Base-by-base conservation (phyloP, 2,113 vertebrate genomes). In the Atherinomorus stipes region DNA sequence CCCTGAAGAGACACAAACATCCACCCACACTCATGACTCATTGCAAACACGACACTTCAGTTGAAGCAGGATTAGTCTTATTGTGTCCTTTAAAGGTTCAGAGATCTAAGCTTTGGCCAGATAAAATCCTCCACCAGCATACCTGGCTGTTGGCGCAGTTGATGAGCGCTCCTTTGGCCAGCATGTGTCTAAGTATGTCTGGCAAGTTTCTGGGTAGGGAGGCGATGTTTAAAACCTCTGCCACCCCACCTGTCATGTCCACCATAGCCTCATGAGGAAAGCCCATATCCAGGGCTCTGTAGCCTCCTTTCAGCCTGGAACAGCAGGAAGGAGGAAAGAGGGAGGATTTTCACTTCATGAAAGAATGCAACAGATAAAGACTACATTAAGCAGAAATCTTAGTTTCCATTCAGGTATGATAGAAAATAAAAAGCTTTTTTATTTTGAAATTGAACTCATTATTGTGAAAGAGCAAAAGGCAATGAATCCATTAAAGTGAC, bases 221-320 rank as follows among this genome's bases (percentile, higher is more conserved):
- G 7, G 38, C 5, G 6, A 92, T 26, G 3, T 5, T 64, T 13
- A 93, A 22, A 2, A 88, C 90, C 75, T 95, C 93, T 0, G 93
- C 61, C 49, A 94, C 71, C 0, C 94, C 93, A 0, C 94, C 94
- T 0, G 93, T 95, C 92, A 95, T 93, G 45, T 95, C 94, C 3
- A 93, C 91, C 93, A 95, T 92, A 31, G 94, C 94, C 76, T 95
- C 94, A 0, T 94, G 93, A 57, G 94, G 92, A 56, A 82, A 92
- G 34, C 94, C 94, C 92, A 95, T 87, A 45, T 93, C 85, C 66
- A 95, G 87, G 53, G 93, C 89, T 69, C 67, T 76, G 78, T 95
- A 95, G 44, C 94, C 94, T 0, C 94, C 94, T 47, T 95, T 95
- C 58, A 95, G 10, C 81, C 94, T 94, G 71, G 1, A 31, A 62